phyloP scores from a whole-genome alignment of 1,140 invertebrate species.

The Yoshiicerus persimilis region DNA sequence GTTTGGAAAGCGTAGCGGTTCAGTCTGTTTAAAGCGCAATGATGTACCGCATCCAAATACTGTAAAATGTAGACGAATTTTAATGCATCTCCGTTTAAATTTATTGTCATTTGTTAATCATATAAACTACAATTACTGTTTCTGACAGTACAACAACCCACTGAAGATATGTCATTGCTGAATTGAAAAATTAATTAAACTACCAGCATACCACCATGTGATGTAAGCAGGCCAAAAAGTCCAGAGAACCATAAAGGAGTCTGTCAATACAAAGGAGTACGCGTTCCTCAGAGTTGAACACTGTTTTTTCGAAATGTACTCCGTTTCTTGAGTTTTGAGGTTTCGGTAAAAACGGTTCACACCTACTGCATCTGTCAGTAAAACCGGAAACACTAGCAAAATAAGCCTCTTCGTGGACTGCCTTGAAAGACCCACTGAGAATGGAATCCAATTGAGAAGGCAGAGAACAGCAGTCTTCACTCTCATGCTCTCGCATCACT shows the following conservation, averaged over 20 bases:
- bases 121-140: too few species aligned
- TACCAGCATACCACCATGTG: not conserved
- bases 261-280: not conserved
- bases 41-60: not conserved
- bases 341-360: not conserved
- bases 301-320: not conserved
- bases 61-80: not conserved
- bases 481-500: not conserved
- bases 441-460: not conserved
- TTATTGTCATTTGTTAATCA: too few species aligned
- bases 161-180: too few species aligned
- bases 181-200: too few species aligned
- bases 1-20: not conserved
- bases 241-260: not conserved
- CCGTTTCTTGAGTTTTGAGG: too few species aligned
- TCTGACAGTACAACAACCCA: too few species aligned
- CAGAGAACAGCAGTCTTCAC: not conserved
- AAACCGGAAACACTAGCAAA: not conserved
- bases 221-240: not conserved
- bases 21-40: not conserved
- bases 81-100: too few species aligned
- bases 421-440: not conserved
- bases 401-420: not conserved
- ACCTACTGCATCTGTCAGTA: not conserved
- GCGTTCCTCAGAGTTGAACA: not conserved